These are phyloP conservation scores for Athripsodes cinereus DNA, from an alignment of 2,888 invertebrate species.

Conservation along the genomic window DNA sequence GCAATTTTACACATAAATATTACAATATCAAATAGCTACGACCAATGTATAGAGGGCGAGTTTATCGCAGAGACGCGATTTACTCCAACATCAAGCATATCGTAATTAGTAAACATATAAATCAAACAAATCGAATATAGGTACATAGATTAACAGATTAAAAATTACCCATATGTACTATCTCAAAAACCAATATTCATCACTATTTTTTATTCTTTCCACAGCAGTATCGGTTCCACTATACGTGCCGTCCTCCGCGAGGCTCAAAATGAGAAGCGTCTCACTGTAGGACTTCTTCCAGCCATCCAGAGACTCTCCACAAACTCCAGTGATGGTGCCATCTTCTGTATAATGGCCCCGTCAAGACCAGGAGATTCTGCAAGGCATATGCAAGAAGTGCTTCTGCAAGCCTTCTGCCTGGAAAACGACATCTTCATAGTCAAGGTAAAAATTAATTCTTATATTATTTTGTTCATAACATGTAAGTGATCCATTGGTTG, in stretches of 20 bases:
- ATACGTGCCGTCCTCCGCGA: constrained; percentile 50
- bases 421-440: constrained; percentile 73
- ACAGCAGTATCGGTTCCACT: constrained; percentile 44
- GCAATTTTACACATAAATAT: too few relatives aligned
- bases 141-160: too few relatives aligned
- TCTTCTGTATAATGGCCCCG: constrained; percentile 64
- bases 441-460: constrained; percentile 44
- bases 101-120: too few relatives aligned
- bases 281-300: constrained; percentile 59
- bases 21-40: too few relatives aligned
- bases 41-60: too few relatives aligned
- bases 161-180: too few relatives aligned
- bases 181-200: too few relatives aligned
- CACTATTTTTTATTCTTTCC: constrained; percentile 30
- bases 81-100: too few relatives aligned
- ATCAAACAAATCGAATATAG: too few relatives aligned
- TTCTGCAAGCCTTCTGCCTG: constrained; percentile 71
- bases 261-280: constrained; percentile 50
- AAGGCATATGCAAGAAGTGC: constrained; percentile 71
- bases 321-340: constrained; percentile 52
- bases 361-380: constrained; percentile 65
- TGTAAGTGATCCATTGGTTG: not conserved
- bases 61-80: too few relatives aligned
- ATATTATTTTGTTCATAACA: not conserved
- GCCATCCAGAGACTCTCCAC: constrained; percentile 54